Evolutionary conservation across 37 sponge, comb jelly and placozoan species (phyloP).

Genomic region (Beroe forskalii): DNA sequence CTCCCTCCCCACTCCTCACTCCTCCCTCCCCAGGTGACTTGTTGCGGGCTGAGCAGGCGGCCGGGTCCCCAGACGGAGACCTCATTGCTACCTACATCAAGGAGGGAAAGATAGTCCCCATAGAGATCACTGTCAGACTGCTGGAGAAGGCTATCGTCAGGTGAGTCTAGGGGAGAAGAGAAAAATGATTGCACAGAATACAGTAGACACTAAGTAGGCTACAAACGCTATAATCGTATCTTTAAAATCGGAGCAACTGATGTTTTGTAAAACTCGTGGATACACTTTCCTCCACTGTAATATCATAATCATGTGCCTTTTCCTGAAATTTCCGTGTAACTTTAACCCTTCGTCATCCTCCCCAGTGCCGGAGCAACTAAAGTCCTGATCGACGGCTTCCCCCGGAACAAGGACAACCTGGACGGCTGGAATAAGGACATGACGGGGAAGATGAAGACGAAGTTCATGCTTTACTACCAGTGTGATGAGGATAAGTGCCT

Average conservation of each 20-base stretch:
- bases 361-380: constrained; percentile 66
- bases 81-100: constrained; percentile 83
- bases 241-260: no score
- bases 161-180: background rate
- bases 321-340: no score
- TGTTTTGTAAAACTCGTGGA: no score
- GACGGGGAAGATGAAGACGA: constrained; percentile 62
- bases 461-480: constrained; percentile 49
- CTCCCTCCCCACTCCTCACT: no score
- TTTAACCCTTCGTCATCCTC: background rate
- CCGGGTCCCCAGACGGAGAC: constrained; percentile 84
- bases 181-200: no score
- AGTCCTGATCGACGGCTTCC: constrained; percentile 93
- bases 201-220: no score
- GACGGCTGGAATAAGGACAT: constrained; percentile 86
- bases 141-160: constrained; percentile 69
- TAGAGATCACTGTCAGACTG: constrained; percentile 86
- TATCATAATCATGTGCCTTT: no score
- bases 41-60: constrained; percentile 76
- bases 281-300: no score
- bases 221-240: no score
- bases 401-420: constrained; percentile 85
- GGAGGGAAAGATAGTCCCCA: constrained; percentile 95
- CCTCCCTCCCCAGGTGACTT: constrained; percentile 74
- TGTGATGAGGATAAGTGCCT: constrained; percentile 34